Evolutionary conservation across 2,113 vertebrate genomes (phyloP).

Genomic region (Glaucidium brasilianum): DNA sequence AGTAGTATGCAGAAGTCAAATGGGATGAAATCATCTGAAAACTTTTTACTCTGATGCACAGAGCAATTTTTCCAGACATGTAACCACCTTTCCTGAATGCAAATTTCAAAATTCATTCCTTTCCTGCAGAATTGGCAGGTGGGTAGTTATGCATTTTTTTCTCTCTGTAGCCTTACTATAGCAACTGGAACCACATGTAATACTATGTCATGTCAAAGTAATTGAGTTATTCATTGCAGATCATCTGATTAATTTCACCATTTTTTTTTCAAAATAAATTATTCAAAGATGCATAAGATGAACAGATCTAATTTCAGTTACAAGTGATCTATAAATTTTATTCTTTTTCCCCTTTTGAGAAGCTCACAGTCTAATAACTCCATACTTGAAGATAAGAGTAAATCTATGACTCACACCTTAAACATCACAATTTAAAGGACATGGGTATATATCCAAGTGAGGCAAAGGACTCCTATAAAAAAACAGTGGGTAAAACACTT

Average conservation of each 20-base stretch:
- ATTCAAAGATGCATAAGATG: not conserved
- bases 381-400: slow-evolving; percentile 51
- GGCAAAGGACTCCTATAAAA: slow-evolving; percentile 11
- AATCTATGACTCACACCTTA: slow-evolving; percentile 40
- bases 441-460: not conserved
- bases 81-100: slow-evolving; percentile 17
- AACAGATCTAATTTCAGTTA: slow-evolving; percentile 29
- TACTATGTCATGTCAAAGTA: not conserved
- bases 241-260: not conserved
- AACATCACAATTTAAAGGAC: not conserved
- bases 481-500: not conserved
- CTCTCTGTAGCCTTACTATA: not conserved
- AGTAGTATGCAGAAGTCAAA: slow-evolving; percentile 42
- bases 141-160: not conserved
- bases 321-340: slow-evolving; percentile 25
- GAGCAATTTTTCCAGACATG: not conserved
- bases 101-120: slow-evolving; percentile 32
- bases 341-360: slow-evolving; percentile 32
- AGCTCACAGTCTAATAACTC: slow-evolving; percentile 9
- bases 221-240: slow-evolving; percentile 21
- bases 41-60: slow-evolving; percentile 30
- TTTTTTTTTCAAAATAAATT: slow-evolving; percentile 40
- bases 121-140: not conserved
- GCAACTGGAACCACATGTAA: not conserved
- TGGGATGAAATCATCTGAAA: slow-evolving; percentile 58